Base-by-base conservation (phyloP, 37 sponge, comb jelly and placozoan genomes). In the Cladorhizidae sp. region DNA sequence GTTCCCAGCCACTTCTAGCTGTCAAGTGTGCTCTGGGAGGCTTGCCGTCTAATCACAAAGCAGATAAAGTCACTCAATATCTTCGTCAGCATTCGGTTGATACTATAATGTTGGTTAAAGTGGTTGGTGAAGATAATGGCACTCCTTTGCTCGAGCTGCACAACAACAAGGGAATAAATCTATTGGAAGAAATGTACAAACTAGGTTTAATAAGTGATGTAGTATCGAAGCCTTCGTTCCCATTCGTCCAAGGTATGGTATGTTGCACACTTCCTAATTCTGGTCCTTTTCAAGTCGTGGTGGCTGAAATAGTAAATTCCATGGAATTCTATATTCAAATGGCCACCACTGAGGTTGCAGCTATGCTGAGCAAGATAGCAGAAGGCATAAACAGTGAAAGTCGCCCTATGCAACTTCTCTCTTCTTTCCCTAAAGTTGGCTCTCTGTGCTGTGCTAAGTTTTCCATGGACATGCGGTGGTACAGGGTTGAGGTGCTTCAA, bases 391-490 rank as follows among this genome's bases (percentile, higher is more conserved):
- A 25, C 28, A 38, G 26, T 74, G 25, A 22, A 45, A 2, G 0
- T 29, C 1, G 40, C 31, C 59, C 49, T 59, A 39, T 50, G 35
- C 62, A 36, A 33, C 65, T 29, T 20, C 17, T 23, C 39, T 26
- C 70, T 35, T 31, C 25, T 23, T 36, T 72, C 25, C 83, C 75
- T 6, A 54, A 35, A 2, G 25, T 32, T 20, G 88, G 75, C 14
- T 67, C 50, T 18, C 74, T 92, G 0, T 84, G 84, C 49, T 50
- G 57, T 74, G 85, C 92, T 54, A 87, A 79, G 65, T 92, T 87
- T 61, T 83, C 84, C 14, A 68, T 79, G 40, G 92, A 92, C 59
- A 36, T 59, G 26, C 28, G 11, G 20, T 84, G 87, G 88, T 84
- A 92, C 70, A 77, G 92, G 11, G 82, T 69, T 21, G 49, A 81